Base-by-base conservation (phyloP, 2,797 vertebrate genomes). In the Muscicapa striata region DNA sequence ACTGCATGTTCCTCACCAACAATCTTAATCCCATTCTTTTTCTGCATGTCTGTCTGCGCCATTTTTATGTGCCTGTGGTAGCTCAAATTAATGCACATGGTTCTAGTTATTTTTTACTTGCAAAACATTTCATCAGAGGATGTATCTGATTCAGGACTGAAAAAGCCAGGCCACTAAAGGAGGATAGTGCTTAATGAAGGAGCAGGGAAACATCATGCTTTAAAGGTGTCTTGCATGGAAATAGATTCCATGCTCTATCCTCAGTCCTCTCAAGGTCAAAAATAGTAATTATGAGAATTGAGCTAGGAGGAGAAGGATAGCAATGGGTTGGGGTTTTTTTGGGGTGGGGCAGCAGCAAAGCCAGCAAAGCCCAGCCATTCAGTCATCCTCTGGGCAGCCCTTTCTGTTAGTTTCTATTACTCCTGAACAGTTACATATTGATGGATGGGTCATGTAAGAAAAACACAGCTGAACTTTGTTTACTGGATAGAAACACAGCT, bases 71-170 rank as follows among this genome's bases (percentile, higher is more conserved):
- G 84, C 48, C 51, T 81, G 24, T 68, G 76, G 76, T 76, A 62
- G 74, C 69, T 86, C 63, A 75, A 83, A 82, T 87, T 63, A 87
- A 55, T 48, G 64, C 74, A 84, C 82, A 45, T 84, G 66, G 67
- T 82, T 88, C 75, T 79, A 72, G 67, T 89, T 95, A 78, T 81
- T 94, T 74, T 79, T 96, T 93, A 79, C 67, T 88, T 93, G 76
- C 87, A 92, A 94, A 94, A 93, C 49, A 82, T 84, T 81, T 94
- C 54, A 54, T 93, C 84, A 93, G 78, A 89, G 18, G 26, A 81
- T 46, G 77, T 73, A 68, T 78, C 87, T 96, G 91, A 95, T 89
- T 95, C 87, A 97, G 64, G 51, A 52, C 59, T 70, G 80, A 90
- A 91, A 92, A 95, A 95, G 88, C 55, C 77, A 90, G 74, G 80